Evolutionary conservation across 1,140 invertebrate genomes (phyloP), one percentile per base, ranked within the genome.

Genomic region (Drosophila erecta): DNA sequence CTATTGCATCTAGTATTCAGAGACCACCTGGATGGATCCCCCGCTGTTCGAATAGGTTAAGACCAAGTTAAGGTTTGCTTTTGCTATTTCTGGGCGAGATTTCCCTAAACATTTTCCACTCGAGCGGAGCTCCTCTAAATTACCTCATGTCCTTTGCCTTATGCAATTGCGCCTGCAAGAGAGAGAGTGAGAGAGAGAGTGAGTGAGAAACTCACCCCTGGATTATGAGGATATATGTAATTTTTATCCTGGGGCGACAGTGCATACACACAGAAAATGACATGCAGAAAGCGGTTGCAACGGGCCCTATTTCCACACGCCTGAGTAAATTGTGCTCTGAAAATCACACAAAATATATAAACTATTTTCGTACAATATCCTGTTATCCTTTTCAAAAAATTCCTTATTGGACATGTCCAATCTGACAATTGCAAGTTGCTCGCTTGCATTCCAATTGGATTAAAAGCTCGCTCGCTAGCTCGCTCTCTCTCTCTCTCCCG

Each of bases 391-490:
- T 10, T 2, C 24, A 12, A 11, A 41, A 30, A 27, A 14, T 40
- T 50, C 27, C 61, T 41, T 38, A 37, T 35, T 27, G 12, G 27
- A 59, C 4, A 10, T 12, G 10, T 44, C 20, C n/a, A 60, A 64
- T 58, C 53, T 40, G 67, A 38, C 12, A 22, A 67, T 62, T 87
- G 83, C 83, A 86, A 38, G 65, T 37, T 55, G 22, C 20, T 35
- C 65, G 47, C 76, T 17, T 86, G 83, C 83, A 87, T 84, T 87
- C 83, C 84, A 89, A 87, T 89, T 87, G 83, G 83, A 87, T 83
- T 89, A 79, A 38, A 38, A 38, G 37, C 11, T 12, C 37, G 37
- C 30, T 7, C 41, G 17, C 50, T 35, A 17, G 17, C 40, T 7
- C 15, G 4, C 40, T 64, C 41, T 41, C 41, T 53, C 10, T 14